These are phyloP conservation scores for Neolamprologus kungweensis DNA, from an alignment of 2,113 vertebrate species.

Conservation along the genomic window DNA sequence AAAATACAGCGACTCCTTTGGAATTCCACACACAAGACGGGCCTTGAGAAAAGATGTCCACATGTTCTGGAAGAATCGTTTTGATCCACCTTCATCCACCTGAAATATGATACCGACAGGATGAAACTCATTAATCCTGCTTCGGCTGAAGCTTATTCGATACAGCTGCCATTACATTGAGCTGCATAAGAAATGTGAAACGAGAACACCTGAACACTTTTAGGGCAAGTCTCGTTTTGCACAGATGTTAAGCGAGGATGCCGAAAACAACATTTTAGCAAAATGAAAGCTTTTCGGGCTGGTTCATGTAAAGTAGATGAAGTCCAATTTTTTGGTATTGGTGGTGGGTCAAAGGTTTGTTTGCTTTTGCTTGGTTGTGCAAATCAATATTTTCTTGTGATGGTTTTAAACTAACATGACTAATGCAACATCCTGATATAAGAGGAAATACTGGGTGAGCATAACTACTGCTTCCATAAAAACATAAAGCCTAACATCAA, in stretches of 20 bases:
- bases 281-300: neutral
- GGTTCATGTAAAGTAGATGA: neutral
- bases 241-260: neutral
- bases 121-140: neutral
- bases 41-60: slow-evolving; percentile 93
- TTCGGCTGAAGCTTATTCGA: neutral
- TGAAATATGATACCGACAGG: slow-evolving; percentile 24
- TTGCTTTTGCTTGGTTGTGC: neutral
- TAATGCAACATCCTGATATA: neutral
- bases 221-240: neutral
- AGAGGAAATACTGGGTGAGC: neutral
- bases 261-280: neutral
- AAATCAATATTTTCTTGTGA: neutral
- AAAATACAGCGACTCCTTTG: slow-evolving; percentile 80
- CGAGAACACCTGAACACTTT: neutral
- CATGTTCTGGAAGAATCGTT: slow-evolving; percentile 78
- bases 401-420: neutral
- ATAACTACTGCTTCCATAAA: neutral
- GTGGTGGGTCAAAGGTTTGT: neutral
- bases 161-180: neutral
- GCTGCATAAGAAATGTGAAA: neutral
- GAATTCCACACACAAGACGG: slow-evolving; percentile 82
- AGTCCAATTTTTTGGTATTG: neutral
- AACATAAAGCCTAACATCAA: neutral
- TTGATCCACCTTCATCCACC: slow-evolving; percentile 83